Percentiles rank a stretch among this genome's conserved stretches.
These are phyloP conservation scores for Parotocinclus haroldoi DNA, from an alignment of 2,797 vertebrate species.

Conservation along the genomic window DNA sequence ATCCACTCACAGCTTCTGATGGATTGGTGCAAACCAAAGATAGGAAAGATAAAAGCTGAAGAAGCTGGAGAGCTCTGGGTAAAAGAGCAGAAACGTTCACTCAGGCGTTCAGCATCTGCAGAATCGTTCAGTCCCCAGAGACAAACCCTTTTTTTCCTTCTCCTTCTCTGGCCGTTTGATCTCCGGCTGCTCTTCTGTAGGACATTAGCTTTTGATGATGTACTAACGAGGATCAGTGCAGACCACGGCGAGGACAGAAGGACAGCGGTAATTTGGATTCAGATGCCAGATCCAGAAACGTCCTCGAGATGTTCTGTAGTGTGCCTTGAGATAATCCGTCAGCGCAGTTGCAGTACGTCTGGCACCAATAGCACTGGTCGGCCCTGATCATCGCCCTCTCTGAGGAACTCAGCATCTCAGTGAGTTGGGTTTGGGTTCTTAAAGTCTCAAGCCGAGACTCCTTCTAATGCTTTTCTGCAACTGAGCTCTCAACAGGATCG, in stretches of 20 bases:
- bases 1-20: not conserved
- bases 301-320: not conserved
- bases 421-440: too few species aligned
- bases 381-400: too few species aligned
- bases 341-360: too few species aligned
- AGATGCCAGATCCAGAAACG: not conserved
- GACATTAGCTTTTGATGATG: not conserved
- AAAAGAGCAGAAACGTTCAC: not conserved
- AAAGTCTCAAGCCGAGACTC: too few species aligned
- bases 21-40: not conserved
- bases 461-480: too few species aligned
- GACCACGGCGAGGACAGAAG: not conserved
- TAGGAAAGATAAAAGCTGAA: not conserved
- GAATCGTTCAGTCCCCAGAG: not conserved
- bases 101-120: conserved; percentile 1
- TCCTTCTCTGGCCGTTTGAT: not conserved
- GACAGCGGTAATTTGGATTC: not conserved
- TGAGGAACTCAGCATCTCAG: too few species aligned
- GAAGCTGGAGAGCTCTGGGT: not conserved
- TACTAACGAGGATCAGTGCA: not conserved
- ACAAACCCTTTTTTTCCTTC: not conserved
- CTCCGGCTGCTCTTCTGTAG: not conserved
- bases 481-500: too few species aligned
- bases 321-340: too few species aligned
- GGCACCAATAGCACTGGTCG: too few species aligned